Percentiles rank a stretch among this genome's conserved stretches.
Conservation (phyloP, 1,140 invertebrate genomes). For the Littorina saxatilis region DNA sequence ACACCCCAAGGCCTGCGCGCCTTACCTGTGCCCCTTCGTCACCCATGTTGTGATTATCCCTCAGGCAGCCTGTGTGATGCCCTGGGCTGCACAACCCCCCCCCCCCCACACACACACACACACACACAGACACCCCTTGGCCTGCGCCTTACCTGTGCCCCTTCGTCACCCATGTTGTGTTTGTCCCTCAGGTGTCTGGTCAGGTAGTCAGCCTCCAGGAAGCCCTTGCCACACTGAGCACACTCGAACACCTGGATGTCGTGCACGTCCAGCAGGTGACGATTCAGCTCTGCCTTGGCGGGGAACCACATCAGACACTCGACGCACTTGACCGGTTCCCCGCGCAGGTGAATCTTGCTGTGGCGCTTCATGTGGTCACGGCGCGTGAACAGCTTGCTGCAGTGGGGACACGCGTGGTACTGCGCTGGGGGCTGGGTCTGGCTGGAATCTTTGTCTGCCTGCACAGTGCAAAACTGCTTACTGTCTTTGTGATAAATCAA, state of each 20-base stretch:
- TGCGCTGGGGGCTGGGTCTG: background rate
- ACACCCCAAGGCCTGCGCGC: background rate
- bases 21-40: no score
- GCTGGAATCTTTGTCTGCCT: background rate
- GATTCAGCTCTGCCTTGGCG: background rate
- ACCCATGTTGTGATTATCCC: no score
- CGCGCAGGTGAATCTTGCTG: background rate
- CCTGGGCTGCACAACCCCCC: background rate
- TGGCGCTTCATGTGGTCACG: constrained; percentile 30
- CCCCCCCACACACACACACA: background rate
- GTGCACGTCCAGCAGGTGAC: constrained; percentile 11
- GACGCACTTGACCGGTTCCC: constrained; percentile 7
- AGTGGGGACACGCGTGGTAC: constrained; percentile 1
- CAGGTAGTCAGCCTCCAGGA: constrained; percentile 9
- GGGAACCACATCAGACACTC: constrained; percentile 15
- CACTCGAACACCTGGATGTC: constrained; percentile 13
- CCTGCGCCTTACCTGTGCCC: no score
- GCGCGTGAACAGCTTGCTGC: constrained; percentile 1
- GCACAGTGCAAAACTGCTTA: background rate
- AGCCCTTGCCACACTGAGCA: background rate
- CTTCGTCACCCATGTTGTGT: background rate
- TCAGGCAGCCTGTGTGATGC: background rate
- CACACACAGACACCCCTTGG: background rate
- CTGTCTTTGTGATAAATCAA: background rate
- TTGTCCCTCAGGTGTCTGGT: constrained; percentile 2